Evolutionary conservation across 1,140 invertebrate species (phyloP), one percentile per base, ranked within the genome.

Genomic region (Heliothis subflexa): DNA sequence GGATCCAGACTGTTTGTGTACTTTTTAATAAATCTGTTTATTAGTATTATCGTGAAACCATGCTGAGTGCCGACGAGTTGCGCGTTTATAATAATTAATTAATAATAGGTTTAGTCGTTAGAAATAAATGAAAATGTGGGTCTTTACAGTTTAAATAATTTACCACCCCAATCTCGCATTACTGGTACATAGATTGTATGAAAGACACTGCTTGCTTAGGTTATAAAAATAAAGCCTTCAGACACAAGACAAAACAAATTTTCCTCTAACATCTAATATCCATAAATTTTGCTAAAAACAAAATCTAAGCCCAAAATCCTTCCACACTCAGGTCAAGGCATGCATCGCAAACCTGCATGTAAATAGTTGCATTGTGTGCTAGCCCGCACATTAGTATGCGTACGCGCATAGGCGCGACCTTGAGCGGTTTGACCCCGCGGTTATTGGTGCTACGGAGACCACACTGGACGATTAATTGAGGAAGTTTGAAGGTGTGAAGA

Each of bases 301-400:
- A 28, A 3, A n/a, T 62, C 61, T 62, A 50, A 25, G 13, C 33
- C 66, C 47, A 50, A 70, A 70, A 70, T 70, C 66, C 66, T 70
- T 70, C 66, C 66, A 70, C 47, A 16, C 59, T 10, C 66, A 55
- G 49, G 68, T 71, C 68, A 71, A 71, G 68, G 68, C 28, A 50
- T 45, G 25, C 25, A 70, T 49, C 13, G 25, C 25, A 50, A 33
- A 66, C 50, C 47, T 70, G 68, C 68, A 71, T 71, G 68, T 71
- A 71, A 71, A 71, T 71, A 71, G 68, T 55, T 71, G 68, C 68
- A 55, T 71, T 55, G 68, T 54, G 28, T 70, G 16, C 55, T 59
- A 11, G 14, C 1, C 18, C 16, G 33, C 12, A 40, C 28, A 71
- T 71, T 55, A 9, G 25, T 52, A 70, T 71, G 68, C 68, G 68